Evolutionary conservation across 2,888 invertebrate species (phyloP), one percentile per base, ranked within the genome.

Genomic region (Drosophila diplacantha): DNA sequence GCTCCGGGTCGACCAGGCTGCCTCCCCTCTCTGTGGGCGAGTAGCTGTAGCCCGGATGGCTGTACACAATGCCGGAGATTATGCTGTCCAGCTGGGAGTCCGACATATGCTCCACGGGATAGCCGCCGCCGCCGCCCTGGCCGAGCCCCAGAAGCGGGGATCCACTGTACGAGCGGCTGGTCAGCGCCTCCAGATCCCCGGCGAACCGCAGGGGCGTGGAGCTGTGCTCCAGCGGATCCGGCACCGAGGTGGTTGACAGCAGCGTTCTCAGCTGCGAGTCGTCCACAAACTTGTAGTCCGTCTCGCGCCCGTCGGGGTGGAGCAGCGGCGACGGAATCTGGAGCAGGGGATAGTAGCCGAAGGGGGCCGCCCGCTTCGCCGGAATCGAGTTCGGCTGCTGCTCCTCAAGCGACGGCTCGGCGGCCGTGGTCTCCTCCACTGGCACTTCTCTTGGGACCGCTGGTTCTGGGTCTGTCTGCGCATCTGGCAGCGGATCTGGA

Each of bases 21-120:
- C 86, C 83, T 3, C 41, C 41, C 11, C 24, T 6, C 54, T 73
- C 74, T 7, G 81, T 66, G 60, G 31, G 61, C 52, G 24, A 67
- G 3, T 85, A 78, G n/a, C 84, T 68, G 32, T 86, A 86, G 8
- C 79, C 81, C 3, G 86, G 82, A 76, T 87, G 87, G 39, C 69
- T 71, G 41, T 81, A 75, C 4, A 87, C 69, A 47, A 87, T 83
- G 32, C 84, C 81, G 9, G 82, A 73, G 16, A 87, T 87, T 3
- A 87, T 76, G 51, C 73, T 75, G 59, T 87, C 86, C 55, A 87
- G 73, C 5, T 85, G 76, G 3, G 74, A 71, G 57, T 85, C 75
- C 22, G 82, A 66, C 11, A 76, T 31, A 34, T 71, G 74, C 34
- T 75, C 74, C 34, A 73, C 69, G 35, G 84, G 81, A 69, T 81